Evolutionary conservation across 1,140 invertebrate species (phyloP), one percentile per base, ranked within the genome.

Genomic region (Odontomachus brunneus): DNA sequence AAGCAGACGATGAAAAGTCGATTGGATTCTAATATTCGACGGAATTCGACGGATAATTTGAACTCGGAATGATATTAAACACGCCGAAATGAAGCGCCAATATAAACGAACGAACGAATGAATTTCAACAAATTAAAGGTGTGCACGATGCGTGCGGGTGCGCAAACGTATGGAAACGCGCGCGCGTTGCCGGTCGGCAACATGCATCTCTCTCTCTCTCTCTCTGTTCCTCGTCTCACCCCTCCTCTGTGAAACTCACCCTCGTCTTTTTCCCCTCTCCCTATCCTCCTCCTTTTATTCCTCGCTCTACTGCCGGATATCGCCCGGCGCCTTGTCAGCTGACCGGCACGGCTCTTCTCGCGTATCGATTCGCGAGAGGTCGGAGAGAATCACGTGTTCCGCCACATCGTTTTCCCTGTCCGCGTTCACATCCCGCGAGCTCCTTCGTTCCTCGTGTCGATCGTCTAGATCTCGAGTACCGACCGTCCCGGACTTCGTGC

Each of bases 291-390:
- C 38, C 38, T 84, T 83, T 83, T 67, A 65, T 76, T 83, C 57
- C 38, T 80, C 24, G 24, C 60, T 69, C 57, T 26, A 15, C 75
- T 84, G 63, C 75, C 44, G 55, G 62, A 84, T 71, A 81, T 84
- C 82, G 75, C 24, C 33, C 38, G 38, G 76, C 82, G 75, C 63
- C 60, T 84, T 69, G 78, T 84, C 83, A 84, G 76, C 83, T 84
- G 83, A 82, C 76, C 76, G 60, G 59, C 59, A 82, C 60, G 78
- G 44, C 73, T 83, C 26, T 60, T 83, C 51, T 78, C 76, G 57
- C 48, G 51, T 82, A 84, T 84, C 78, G 83, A 84, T 84, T 84
- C 33, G 60, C 38, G 67, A 84, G 69, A 84, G 83, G 83, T 82
- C 67, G 83, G 38, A 80, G n/a, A n/a, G n/a, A n/a, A 49, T 84